Evolutionary conservation across 2,888 invertebrate species (phyloP), one percentile per base, ranked within the genome.

Genomic region (Neocrepidodera transversa): DNA sequence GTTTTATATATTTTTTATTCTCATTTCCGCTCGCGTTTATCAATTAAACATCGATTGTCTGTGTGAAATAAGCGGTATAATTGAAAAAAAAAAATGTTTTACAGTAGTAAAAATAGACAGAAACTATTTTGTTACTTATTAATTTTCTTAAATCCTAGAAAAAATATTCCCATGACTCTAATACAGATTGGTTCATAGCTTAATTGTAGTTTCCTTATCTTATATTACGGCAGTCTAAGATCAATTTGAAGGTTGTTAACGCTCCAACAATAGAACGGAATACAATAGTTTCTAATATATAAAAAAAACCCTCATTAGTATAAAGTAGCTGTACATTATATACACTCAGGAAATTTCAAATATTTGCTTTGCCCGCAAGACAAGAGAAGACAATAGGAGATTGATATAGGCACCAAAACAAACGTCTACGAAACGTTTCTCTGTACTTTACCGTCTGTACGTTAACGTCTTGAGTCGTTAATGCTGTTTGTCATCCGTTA

Each of bases 331-430:
- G 3, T 8, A 8, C 11, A 4, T 8, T n/a, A 40, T 6, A 8
- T n/a, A 42, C 13, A 10, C 14, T 5, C 23, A 4, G 20, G 42
- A 42, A 16, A 45, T 26, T 26, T 45, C 45, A 45, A 45, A 45
- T 45, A 45, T 45, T 45, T 26, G 8, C 28, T 13, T 0, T 45
- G 28, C 45, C 45, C 26, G 26, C 5, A 16, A 45, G 45, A 45
- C 45, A 43, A 26, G 16, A 2, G 2, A 14, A 45, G 45, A 45
- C 45, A 45, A 45, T 45, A 45, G 26, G 20, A 28, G 45, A 26
- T 26, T 45, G 28, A 45, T 45, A 45, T 23, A 23, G 43, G 28
- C 16, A 26, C 23, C 28, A 23, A 45, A 45, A 26, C 42, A 42
- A 42, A 42, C 42, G n/a, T 4, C 20, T 42, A 42, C 32, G 32